Percentiles rank a stretch among this genome's conserved stretches.
phyloP scores from a whole-genome alignment of 1,140 invertebrate species.

The Orius insidiosus region DNA sequence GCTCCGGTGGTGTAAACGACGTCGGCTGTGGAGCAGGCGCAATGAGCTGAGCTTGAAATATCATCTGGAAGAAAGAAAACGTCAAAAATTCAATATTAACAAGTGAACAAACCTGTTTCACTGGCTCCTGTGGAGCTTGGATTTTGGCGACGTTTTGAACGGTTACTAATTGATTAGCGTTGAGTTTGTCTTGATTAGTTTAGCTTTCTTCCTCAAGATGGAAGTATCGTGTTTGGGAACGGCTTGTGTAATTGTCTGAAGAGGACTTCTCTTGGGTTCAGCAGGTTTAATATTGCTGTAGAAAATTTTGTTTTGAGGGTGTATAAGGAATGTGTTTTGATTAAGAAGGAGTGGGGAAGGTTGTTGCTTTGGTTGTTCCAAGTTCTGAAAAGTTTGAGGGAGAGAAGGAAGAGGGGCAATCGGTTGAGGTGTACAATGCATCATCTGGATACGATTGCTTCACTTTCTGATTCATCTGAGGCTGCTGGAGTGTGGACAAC shows the following conservation, averaged over 20 bases:
- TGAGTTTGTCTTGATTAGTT: slow-evolving; percentile 7
- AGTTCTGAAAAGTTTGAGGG: neutral
- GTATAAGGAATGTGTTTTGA: slow-evolving; percentile 11
- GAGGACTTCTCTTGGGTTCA: neutral
- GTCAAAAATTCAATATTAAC: too few species aligned
- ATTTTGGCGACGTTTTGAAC: slow-evolving; percentile 19
- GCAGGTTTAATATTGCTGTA: slow-evolving; percentile 13
- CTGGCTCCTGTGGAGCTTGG: slow-evolving; percentile 19
- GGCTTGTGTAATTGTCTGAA: neutral
- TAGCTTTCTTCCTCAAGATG: slow-evolving; percentile 6
- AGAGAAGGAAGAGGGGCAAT: neutral
- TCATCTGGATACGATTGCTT: neutral
- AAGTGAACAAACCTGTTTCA: slow-evolving; percentile 20
- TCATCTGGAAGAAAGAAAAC: slow-evolving; percentile 15
- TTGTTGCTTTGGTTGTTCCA: neutral
- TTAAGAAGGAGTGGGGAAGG: slow-evolving; percentile 4
- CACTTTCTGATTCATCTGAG: neutral
- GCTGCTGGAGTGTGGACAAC: neutral
- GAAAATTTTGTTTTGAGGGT: slow-evolving; percentile 13
- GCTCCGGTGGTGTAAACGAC: slow-evolving; percentile 36
- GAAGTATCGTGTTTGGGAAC: neutral
- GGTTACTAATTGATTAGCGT: slow-evolving; percentile 15
- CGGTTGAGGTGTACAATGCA: neutral
- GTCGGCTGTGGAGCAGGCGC: slow-evolving; percentile 22
- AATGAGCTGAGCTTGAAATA: slow-evolving; percentile 19